Conservation (phyloP, 2,797 vertebrate species). For the Sphenopsis melanotis region DNA sequence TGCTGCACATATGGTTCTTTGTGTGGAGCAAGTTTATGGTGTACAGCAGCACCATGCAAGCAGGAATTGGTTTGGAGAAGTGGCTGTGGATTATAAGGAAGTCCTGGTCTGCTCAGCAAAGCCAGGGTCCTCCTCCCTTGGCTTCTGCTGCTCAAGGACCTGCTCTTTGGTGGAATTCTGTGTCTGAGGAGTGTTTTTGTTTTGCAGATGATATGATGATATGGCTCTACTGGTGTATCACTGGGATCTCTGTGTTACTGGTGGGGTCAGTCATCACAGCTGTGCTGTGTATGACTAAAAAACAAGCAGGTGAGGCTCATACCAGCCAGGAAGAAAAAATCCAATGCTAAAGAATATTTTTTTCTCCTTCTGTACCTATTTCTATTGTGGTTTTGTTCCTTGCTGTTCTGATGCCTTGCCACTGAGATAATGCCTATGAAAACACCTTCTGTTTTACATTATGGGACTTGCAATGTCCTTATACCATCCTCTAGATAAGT, state of each 20-base stretch:
- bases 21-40: neutral
- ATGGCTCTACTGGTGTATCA: conserved; percentile 67
- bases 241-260: conserved; percentile 62
- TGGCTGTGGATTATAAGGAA: neutral
- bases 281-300: conserved; percentile 66
- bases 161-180: neutral
- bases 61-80: neutral
- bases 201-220: conserved; percentile 58
- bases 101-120: neutral
- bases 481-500: neutral
- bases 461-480: neutral
- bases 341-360: rapidly evolving
- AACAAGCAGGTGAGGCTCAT: conserved; percentile 59
- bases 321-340: neutral
- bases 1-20: neutral
- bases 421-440: neutral
- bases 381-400: neutral
- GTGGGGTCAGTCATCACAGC: conserved; percentile 67
- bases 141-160: neutral
- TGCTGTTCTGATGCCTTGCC: neutral
- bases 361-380: neutral
- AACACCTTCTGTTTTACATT: neutral
- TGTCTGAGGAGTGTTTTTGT: neutral
- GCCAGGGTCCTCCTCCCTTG: neutral
- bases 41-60: neutral